Base-by-base conservation (phyloP, 2,797 vertebrate species). In the Paramormyrops hopkinsi region DNA sequence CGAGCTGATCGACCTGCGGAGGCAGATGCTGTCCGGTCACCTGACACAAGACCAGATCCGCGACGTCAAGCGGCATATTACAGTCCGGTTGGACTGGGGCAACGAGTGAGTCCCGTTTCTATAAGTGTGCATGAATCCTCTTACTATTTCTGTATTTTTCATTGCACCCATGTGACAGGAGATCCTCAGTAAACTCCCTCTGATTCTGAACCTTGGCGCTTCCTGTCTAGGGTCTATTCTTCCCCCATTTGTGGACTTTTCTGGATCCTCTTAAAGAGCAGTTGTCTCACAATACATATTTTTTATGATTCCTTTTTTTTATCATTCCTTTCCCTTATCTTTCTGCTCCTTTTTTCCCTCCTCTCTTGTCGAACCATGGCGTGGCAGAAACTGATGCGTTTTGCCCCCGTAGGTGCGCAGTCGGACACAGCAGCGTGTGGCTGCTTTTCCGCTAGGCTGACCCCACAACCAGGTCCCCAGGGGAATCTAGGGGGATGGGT, bases 61-160 rank as follows among this genome's bases (percentile, higher is more conserved):
- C 0, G 98, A 99, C 94, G 98, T 99, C 95, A 99, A 99, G 94
- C 97, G 98, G 37, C 99, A 99, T 93, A 97, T 99, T 94, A 99
- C 98, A 0, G 97, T 99, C 88, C 97, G 98, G 88, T 96, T 99
- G 88, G 98, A 99, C 96, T 99, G 98, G 98, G 99, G 99, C 92
- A 99, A 99, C 91, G 98, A 99, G 99, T 99, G 95, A 99, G 98
- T 99, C 50, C 29, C 50, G 4, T 82, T 82, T 46, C 76, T 46
- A 46, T 46, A 82, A 82, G 76, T 46, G 41, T 46, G 76, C 76
- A 46, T 82, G 76, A 82, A 82, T 82, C 19, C 41, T 44, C 37
- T 76, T 37, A 6, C 33, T 76, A 2, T 46, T 44, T 25, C 62
- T 25, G 22, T 46, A 6, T 56, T 54, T 50, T 33, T 3, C 65